Percentiles rank a stretch among this genome's conserved stretches.
Conservation (phyloP, 2,888 invertebrate genomes). For the Molanna angustata region DNA sequence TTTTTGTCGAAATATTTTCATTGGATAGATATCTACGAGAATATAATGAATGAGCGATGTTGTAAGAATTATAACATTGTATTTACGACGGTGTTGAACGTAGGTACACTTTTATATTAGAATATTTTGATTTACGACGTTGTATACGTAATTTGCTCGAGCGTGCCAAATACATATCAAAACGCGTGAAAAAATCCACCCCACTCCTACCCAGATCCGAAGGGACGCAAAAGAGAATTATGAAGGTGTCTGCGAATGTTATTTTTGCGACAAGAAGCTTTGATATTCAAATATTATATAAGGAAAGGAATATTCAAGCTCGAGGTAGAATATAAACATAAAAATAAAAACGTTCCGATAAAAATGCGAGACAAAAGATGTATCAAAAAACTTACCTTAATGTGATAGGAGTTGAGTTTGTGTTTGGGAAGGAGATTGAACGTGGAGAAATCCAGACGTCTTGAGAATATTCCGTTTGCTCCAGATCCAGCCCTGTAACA, state of each 20-base stretch:
- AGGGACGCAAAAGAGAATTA: constrained; percentile 4
- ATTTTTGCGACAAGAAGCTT: neutral
- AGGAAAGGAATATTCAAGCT: no score
- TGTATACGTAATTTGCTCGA: constrained; percentile 16
- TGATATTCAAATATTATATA: no score
- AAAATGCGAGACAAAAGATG: constrained; percentile 1
- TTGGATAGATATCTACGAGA: no score
- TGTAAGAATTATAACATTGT: no score
- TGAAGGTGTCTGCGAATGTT: neutral
- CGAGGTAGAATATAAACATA: no score
- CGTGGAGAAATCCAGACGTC: constrained; percentile 90
- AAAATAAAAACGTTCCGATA: neutral
- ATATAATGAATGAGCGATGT: no score
- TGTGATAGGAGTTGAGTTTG: constrained; percentile 98
- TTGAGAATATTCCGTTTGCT: constrained; percentile 89
- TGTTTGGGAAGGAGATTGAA: constrained; percentile 92
- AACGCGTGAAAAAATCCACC: constrained; percentile 26
- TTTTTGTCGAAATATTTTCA: no score
- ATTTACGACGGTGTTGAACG: no score
- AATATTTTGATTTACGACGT: constrained; percentile 20
- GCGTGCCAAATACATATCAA: constrained; percentile 10
- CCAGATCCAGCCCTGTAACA: constrained; percentile 78
- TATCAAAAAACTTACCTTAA: constrained; percentile 74
- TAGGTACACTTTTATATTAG: no score
- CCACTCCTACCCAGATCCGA: no score